Conservation (phyloP, 2,113 vertebrate genomes). For the Alethe castanea region DNA sequence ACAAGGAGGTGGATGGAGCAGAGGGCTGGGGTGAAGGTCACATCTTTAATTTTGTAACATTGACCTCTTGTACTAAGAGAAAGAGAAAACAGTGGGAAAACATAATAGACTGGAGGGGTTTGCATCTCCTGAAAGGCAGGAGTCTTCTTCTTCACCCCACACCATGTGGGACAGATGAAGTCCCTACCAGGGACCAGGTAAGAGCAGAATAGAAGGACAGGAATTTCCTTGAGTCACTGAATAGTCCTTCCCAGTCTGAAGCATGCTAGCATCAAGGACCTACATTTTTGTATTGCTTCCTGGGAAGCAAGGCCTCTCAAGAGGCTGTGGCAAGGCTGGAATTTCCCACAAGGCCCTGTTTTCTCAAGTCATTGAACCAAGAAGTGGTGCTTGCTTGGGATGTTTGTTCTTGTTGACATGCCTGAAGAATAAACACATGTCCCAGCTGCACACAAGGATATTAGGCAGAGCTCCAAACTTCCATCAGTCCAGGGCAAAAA, state of each 20-base stretch:
- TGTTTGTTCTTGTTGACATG: slow-evolving; percentile 5
- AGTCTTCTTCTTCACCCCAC: background rate
- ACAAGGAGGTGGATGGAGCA: background rate
- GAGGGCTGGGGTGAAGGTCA: background rate
- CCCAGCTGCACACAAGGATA: background rate
- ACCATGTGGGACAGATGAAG: background rate
- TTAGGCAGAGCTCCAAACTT: background rate
- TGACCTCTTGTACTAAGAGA: background rate
- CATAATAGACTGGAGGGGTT: background rate
- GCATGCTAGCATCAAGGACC: background rate
- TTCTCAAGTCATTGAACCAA: background rate
- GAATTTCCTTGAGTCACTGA: background rate
- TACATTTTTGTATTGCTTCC: background rate
- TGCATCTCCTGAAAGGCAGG: background rate
- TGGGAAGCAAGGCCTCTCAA: background rate
- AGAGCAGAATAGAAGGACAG: background rate
- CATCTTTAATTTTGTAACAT: background rate
- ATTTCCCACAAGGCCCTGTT: slow-evolving; percentile 9
- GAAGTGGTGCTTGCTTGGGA: background rate
- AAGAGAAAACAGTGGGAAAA: background rate
- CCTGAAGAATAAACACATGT: slow-evolving; percentile 12
- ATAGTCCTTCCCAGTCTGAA: background rate
- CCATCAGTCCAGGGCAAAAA: background rate
- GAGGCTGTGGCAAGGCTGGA: background rate
- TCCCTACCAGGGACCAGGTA: background rate